Conservation (phyloP, 2,888 invertebrate species). For the Leptinotarsa peninsularis region DNA sequence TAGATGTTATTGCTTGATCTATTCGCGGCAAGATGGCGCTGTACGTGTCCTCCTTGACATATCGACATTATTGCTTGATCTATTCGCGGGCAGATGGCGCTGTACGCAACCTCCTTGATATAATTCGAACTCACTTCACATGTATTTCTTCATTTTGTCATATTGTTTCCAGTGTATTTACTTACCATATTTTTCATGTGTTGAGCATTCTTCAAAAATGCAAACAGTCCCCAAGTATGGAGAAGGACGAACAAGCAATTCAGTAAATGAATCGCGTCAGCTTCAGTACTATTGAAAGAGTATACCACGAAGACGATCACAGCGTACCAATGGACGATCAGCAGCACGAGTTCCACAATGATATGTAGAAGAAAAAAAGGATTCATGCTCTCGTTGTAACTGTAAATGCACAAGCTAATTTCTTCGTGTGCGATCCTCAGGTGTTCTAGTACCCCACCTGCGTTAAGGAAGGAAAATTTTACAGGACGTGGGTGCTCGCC, state of each 20-base stretch:
- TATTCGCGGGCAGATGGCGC: too few relatives aligned
- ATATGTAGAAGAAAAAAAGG: conserved; percentile 61
- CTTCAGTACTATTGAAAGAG: conserved; percentile 55
- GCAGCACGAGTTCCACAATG: conserved; percentile 59
- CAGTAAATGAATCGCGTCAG: conserved; percentile 59
- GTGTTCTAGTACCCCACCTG: conserved; percentile 59
- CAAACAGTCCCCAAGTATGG: conserved; percentile 60
- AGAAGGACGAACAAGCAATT: conserved; percentile 60
- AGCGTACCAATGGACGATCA: conserved; percentile 64
- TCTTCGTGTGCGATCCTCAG: conserved; percentile 62
- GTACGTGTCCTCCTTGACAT: too few relatives aligned
- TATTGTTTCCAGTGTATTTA: conserved; percentile 12
- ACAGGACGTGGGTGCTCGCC: conserved; percentile 52
- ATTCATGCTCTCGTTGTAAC: conserved; percentile 60
- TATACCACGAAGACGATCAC: conserved; percentile 62
- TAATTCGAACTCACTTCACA: too few relatives aligned
- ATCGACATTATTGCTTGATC: too few relatives aligned
- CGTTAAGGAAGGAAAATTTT: conserved; percentile 49
- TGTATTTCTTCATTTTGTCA: too few relatives aligned
- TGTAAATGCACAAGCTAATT: conserved; percentile 59
- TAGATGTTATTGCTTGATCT: too few relatives aligned
- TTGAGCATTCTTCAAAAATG: conserved; percentile 61
- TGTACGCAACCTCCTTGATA: too few relatives aligned
- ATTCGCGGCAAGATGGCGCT: too few relatives aligned
- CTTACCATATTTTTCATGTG: conserved; percentile 63